Base-by-base conservation (phyloP, 1,140 invertebrate species). In the Anastrepha ludens region DNA sequence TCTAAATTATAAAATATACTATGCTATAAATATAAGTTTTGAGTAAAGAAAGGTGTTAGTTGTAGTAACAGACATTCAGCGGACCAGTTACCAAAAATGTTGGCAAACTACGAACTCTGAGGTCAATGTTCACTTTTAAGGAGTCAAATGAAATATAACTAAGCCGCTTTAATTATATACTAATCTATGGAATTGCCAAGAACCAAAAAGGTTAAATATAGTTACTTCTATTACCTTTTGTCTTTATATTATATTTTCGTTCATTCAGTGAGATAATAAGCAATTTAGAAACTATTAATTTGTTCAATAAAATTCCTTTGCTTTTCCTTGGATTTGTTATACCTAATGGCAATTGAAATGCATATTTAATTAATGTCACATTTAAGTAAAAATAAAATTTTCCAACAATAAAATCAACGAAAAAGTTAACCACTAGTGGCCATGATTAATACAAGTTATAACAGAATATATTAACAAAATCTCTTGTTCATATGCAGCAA, bases 401-500 rank as follows among this genome's bases (percentile, higher is more conserved):
- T 62, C 11, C 87, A 58, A 64, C 13, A 50, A 87, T 44, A 86
- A 86, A 85, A 39, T 87, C 87, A 85, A 62, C 50, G 87, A 58
- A 29, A 87, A 29, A 88, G 47, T 55, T 55, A 50, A 55, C 44
- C 44, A 81, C 47, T 81, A 55, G 74, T 81, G 74, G 74, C 74
- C 74, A 81, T 81, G 74, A 47, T 81, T 81, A 81, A 60, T 41
- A 60, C 44, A 39, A 39, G 39, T n/a, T 29, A 39, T n/a, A 74
- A 74, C 6, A 7, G 3, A 74, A 74, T 47, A 86, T 60, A 67
- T 5, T 55, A 62, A 58, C 39, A 62, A 59, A 47, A 87, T 78
- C 81, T 67, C n/a, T 87, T 87, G 88, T 88, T 88, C 88, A 74
- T 74, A 39, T 44, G 67, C 67, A n/a, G 67, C 39, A 44, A 74